These are phyloP conservation scores for Drosophila serrata DNA, from an alignment of 1,140 invertebrate species.

Conservation along the genomic window DNA sequence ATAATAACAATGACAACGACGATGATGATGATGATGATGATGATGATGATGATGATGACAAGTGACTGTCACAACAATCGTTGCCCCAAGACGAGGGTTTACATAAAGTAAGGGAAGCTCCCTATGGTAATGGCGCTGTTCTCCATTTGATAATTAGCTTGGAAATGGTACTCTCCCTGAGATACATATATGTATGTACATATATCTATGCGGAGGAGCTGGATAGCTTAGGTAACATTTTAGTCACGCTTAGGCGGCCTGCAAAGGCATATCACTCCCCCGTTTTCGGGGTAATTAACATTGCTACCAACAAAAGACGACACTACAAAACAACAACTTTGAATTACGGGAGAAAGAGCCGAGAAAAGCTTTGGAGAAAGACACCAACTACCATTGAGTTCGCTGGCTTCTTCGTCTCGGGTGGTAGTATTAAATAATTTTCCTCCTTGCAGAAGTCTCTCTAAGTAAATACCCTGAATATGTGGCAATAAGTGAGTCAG, in stretches of 20 bases:
- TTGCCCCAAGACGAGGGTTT: constrained; percentile 40
- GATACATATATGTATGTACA: constrained; percentile 13
- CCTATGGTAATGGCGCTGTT: constrained; percentile 68
- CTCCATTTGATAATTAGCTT: constrained; percentile 64
- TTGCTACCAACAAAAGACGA: constrained; percentile 52
- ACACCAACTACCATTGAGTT: constrained; percentile 2
- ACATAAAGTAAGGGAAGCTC: constrained; percentile 53
- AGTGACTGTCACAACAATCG: constrained; percentile 33
- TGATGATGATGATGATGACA: constrained; percentile 29
- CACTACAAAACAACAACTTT: constrained; percentile 25
- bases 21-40: constrained; percentile 21
- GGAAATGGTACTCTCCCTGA: constrained; percentile 36
- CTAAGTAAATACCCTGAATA: constrained; percentile 53
- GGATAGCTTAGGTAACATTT: constrained; percentile 74
- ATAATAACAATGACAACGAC: constrained; percentile 8
- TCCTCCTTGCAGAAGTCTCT: constrained; percentile 30
- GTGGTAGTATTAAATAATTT: constrained; percentile 62
- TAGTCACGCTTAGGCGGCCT: constrained; percentile 77
- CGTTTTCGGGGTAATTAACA: constrained; percentile 67
- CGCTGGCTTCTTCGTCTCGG: constrained; percentile 27
- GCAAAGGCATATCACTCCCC: constrained; percentile 66
- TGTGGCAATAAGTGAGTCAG: constrained; percentile 44
- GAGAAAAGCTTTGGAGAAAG: constrained; percentile 34
- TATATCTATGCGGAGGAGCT: constrained; percentile 4
- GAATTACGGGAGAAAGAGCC: constrained; percentile 12